Percentiles rank a stretch among this genome's conserved stretches.
Conservation (phyloP, 2,797 vertebrate species). For the Pseudocheirus occidentalis region DNA sequence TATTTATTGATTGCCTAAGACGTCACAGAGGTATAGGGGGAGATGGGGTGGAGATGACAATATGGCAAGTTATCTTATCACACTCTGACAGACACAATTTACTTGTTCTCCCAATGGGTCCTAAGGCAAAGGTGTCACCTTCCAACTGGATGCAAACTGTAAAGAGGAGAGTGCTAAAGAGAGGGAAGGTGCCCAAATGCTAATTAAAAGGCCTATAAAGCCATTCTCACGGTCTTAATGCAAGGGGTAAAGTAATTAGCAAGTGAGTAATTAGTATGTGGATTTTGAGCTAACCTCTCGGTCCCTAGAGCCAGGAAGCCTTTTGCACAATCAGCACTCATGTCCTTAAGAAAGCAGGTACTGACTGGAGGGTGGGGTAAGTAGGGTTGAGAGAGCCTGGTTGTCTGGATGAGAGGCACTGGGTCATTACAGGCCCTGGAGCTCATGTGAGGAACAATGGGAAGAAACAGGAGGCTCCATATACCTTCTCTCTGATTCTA, state of each 20-base stretch:
- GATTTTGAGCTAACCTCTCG: slow-evolving; percentile 47
- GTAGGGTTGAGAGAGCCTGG: neutral
- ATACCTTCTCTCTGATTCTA: neutral
- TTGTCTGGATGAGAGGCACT: neutral
- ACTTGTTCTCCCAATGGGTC: neutral
- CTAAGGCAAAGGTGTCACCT: neutral
- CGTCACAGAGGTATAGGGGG: neutral
- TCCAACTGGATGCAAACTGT: neutral
- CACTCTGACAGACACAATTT: neutral
- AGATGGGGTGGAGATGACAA: neutral
- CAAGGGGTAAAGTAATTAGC: slow-evolving; percentile 70
- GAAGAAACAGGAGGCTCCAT: neutral
- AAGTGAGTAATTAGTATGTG: slow-evolving; percentile 72
- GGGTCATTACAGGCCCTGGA: neutral
- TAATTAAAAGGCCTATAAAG: slow-evolving; percentile 63
- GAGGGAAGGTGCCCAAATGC: slow-evolving; percentile 34
- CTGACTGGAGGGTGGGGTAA: neutral
- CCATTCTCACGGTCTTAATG: slow-evolving; percentile 77
- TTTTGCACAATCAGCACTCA: slow-evolving; percentile 43
- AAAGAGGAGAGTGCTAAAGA: neutral
- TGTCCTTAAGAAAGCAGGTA: neutral
- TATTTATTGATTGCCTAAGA: neutral
- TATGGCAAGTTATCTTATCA: neutral
- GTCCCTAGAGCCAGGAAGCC: neutral
- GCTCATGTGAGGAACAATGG: neutral